Base-by-base conservation (phyloP, 1,140 invertebrate species). In the Trichomalopsis sarcophagae region DNA sequence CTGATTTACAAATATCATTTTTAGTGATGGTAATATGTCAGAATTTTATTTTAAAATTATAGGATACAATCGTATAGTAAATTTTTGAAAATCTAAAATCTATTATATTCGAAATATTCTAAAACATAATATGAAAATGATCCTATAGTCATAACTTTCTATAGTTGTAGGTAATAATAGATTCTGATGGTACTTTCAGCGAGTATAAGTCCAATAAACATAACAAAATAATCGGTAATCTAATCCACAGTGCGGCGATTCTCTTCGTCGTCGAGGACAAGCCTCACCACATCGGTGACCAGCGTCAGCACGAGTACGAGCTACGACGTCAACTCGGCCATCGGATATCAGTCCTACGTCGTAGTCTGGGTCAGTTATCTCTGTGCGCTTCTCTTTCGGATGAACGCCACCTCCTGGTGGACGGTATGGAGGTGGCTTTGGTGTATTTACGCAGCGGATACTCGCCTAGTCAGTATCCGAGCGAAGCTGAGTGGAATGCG, bases 401-500 rank as follows among this genome's bases (percentile, higher is more conserved):
- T 30, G 90, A 94, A 17, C 96, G 94, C 87, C 93, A 95, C 88
- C 88, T 96, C 33, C 88, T 96, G 33, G 92, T 96, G 1, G 95
- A 96, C 87, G 94, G 92, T 21, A 88, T 91, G 62, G 95, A 96
- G 88, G 95, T 99, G n/a, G 97, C 96, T 30, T 96, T 99, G 33
- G 96, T 99, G 21, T 99, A 99, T 92, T 98, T 96, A 91, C 94
- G 99, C 88, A 94, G 96, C 82, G 98, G 98, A 1, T 99, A 99
- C 91, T 95, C 96, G 83, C 98, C 98, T 0, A 94, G 92, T 1
- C 96, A 98, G 89, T 99, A 98, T 92, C 95, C 94, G n/a, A 94
- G 94, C 0, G 91, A 96, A 82, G 93, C 94, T 87, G 97, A 98
- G 90, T 99, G 98, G 98, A 95, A 97, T 83, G 96, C 96, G 0